phyloP scores from a whole-genome alignment of 2,888 invertebrate genomes.

The Pantelozetes paolii region DNA sequence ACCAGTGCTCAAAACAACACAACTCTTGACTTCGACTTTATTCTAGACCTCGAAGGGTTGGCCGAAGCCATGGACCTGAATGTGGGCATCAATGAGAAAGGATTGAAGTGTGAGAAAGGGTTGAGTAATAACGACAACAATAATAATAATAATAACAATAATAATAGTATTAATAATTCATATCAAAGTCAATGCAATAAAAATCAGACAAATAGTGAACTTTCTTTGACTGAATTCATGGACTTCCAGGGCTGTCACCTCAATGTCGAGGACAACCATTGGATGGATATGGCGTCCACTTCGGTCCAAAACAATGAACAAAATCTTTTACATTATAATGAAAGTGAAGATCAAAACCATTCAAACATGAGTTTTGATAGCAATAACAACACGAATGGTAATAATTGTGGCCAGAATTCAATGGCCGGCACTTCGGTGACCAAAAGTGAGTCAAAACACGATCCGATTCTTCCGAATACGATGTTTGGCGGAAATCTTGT shows the following conservation, averaged over 20 bases:
- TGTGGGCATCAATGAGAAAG: slow-evolving; percentile 34
- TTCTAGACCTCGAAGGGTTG: slow-evolving; percentile 61
- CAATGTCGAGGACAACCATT: slow-evolving; percentile 37
- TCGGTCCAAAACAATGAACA: neutral
- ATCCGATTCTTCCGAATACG: slow-evolving; percentile 40
- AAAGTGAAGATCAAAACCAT: slow-evolving; percentile 6
- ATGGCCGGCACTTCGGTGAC: neutral
- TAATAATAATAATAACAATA: slow-evolving; percentile 42
- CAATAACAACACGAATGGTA: slow-evolving; percentile 11
- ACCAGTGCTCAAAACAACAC: slow-evolving; percentile 42
- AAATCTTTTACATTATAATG: neutral
- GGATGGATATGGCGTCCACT: slow-evolving; percentile 36
- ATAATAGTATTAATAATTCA: slow-evolving; percentile 48
- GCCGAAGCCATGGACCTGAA: slow-evolving; percentile 59
- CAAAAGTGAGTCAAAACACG: slow-evolving; percentile 31
- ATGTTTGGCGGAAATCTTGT: slow-evolving; percentile 27
- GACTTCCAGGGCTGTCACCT: slow-evolving; percentile 38
- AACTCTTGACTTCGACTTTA: slow-evolving; percentile 61
- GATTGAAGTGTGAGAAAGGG: neutral
- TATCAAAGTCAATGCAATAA: slow-evolving; percentile 28
- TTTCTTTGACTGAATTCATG: slow-evolving; percentile 38
- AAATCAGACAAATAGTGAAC: slow-evolving; percentile 17
- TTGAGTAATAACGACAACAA: slow-evolving; percentile 48
- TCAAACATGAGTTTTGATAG: slow-evolving; percentile 1
- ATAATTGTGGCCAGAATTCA: neutral